These are phyloP conservation scores for Dicentrarchus labrax DNA, from an alignment of 2,113 vertebrate genomes.

Conservation along the genomic window DNA sequence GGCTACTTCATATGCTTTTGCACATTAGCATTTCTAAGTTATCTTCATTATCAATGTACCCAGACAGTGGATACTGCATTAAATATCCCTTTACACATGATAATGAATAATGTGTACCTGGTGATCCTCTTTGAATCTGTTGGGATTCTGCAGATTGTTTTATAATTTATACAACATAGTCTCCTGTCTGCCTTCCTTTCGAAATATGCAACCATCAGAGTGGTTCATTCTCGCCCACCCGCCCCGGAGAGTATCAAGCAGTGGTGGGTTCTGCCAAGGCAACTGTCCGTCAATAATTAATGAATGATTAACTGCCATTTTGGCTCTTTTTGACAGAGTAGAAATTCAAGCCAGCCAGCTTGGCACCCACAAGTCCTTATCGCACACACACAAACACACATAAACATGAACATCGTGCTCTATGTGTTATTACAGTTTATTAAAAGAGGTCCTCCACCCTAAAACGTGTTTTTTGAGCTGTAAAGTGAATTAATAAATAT, in stretches of 20 bases:
- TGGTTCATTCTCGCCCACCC: constrained; percentile 19
- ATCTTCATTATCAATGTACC: background rate
- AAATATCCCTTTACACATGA: constrained; percentile 14
- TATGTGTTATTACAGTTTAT: background rate
- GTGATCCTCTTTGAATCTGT: background rate
- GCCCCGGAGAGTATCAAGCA: constrained; percentile 14
- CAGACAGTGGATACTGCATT: background rate
- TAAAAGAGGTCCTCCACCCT: no score
- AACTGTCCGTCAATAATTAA: constrained; percentile 49
- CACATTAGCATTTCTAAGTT: background rate
- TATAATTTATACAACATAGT: constrained; percentile 22
- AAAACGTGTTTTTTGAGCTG: no score
- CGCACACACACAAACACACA: background rate
- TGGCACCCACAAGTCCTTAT: background rate
- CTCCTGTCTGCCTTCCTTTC: background rate
- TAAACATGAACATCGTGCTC: background rate
- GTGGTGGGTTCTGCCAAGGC: constrained; percentile 2
- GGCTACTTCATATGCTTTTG: background rate
- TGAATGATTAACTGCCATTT: constrained; percentile 56
- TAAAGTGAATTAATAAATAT: no score
- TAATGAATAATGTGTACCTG: constrained; percentile 8
- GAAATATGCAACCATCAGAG: constrained; percentile 9
- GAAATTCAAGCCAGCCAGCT: constrained; percentile 13
- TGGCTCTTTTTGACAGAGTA: constrained; percentile 38
- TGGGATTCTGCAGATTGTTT: constrained; percentile 18